These are phyloP conservation scores for Phenacoccus solenopsis DNA, from an alignment of 1,140 invertebrate species.

Conservation along the genomic window DNA sequence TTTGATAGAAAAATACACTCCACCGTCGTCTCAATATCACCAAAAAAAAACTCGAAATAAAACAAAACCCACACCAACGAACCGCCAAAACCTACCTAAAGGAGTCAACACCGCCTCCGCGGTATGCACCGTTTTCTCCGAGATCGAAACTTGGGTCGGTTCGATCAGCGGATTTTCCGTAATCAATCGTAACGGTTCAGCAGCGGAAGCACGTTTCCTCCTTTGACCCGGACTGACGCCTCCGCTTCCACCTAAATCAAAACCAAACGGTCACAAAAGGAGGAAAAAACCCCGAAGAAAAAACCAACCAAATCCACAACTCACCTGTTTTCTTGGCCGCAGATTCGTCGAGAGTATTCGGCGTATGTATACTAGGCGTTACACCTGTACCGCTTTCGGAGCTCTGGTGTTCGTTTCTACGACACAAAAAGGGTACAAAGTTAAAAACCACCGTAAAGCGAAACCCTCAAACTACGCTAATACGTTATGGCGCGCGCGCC, in stretches of 20 bases:
- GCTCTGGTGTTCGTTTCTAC: neutral
- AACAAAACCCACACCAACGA: no score
- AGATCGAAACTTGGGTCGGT: slow-evolving; percentile 63
- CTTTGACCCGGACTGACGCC: neutral
- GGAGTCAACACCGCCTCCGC: slow-evolving; percentile 68
- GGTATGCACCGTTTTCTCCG: slow-evolving; percentile 54
- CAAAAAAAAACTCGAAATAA: neutral
- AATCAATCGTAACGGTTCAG: neutral
- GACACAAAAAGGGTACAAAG: neutral
- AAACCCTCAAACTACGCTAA: no score
- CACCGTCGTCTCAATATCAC: neutral
- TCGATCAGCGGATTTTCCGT: slow-evolving; percentile 52
- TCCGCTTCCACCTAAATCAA: slow-evolving; percentile 1
- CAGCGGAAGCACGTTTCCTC: neutral
- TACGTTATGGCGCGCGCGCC: no score
- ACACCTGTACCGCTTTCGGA: neutral
- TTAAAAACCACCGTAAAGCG: no score
- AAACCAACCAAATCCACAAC: no score
- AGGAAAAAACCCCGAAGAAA: no score
- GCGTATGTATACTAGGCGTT: neutral
- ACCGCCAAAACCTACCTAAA: slow-evolving; percentile 45
- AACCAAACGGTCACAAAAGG: neutral
- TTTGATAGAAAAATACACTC: neutral
- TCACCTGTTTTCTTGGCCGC: neutral
- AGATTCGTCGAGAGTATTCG: neutral